These are phyloP conservation scores for Ondatra zibethicus DNA, from an alignment of 2,113 vertebrate species.

Conservation along the genomic window DNA sequence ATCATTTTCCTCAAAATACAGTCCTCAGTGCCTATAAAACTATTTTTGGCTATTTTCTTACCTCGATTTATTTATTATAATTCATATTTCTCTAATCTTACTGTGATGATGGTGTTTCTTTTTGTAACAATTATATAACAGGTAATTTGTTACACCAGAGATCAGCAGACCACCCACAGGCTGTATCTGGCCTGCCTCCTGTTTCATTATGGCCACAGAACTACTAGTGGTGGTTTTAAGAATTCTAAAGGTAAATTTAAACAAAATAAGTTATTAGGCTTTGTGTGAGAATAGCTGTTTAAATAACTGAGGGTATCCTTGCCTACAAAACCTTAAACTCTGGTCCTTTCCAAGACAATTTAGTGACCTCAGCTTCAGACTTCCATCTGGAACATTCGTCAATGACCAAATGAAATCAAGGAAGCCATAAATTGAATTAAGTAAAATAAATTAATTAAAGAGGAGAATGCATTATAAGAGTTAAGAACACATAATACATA, in stretches of 20 bases:
- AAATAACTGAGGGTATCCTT: slow-evolving; percentile 13
- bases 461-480: neutral
- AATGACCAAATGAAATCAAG: slow-evolving; percentile 1
- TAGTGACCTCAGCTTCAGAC: neutral
- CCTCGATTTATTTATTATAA: slow-evolving; percentile 27
- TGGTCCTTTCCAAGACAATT: neutral
- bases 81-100: neutral
- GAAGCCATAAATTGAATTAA: neutral
- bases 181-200: neutral
- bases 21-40: neutral
- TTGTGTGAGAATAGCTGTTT: neutral
- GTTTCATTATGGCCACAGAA: neutral
- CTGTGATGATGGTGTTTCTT: neutral
- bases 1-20: slow-evolving; percentile 26
- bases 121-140: neutral
- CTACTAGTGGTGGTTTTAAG: neutral
- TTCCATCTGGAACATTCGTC: neutral
- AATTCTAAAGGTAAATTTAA: slow-evolving; percentile 36
- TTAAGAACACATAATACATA: neutral
- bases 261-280: neutral
- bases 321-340: neutral
- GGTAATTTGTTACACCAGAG: neutral
- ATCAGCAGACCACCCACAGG: neutral
- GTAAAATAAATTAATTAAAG: slow-evolving; percentile 9
- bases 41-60: slow-evolving; percentile 11